A percentile compares a stretch with the other conserved stretches of the same genome.
phyloP scores from a whole-genome alignment of 2,797 vertebrate genomes.

The Sebastes iracundus region DNA sequence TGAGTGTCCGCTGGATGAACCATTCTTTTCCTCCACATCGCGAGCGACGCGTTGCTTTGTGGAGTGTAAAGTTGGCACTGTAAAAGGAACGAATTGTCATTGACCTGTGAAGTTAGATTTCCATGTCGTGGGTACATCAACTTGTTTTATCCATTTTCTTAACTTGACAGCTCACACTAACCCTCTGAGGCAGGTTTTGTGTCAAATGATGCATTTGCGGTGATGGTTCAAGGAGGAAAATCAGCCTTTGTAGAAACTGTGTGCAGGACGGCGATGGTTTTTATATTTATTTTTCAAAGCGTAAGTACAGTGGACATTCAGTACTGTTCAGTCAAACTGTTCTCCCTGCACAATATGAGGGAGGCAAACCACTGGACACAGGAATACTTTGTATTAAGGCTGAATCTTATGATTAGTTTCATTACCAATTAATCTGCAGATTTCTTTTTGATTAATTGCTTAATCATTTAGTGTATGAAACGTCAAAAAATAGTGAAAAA shows the following conservation, averaged over 20 bases:
- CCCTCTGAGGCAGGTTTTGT: neutral
- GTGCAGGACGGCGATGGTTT: neutral
- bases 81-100: neutral
- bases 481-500: neutral
- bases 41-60: neutral
- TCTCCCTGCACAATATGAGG: neutral
- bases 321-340: neutral
- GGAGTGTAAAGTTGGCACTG: neutral
- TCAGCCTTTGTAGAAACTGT: neutral
- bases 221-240: neutral
- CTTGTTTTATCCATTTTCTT: neutral
- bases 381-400: neutral
- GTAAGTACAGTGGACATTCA: neutral
- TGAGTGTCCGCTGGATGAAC: neutral
- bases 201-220: neutral
- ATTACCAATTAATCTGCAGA: neutral
- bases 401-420: neutral
- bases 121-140: neutral
- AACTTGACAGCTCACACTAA: neutral
- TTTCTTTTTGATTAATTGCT: neutral
- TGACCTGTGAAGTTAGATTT: constrained; percentile 33
- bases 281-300: neutral
- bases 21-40: neutral
- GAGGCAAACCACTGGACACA: neutral
- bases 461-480: neutral